Evolutionary conservation across 2,888 invertebrate species (phyloP).

Genomic region (Torymus aiolomorphi): DNA sequence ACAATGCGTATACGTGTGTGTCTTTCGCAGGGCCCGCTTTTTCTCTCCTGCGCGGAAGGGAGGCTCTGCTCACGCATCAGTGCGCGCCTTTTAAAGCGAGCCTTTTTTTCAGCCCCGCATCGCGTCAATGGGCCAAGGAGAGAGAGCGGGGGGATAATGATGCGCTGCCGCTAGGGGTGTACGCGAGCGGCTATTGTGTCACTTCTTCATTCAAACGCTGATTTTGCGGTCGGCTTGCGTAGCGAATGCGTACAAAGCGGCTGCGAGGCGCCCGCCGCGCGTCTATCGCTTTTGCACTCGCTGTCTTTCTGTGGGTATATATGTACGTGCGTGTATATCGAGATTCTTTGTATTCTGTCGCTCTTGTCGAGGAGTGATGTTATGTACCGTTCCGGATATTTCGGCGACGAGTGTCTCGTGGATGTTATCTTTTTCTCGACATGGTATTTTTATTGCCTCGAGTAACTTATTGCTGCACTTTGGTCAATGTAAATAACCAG

Average conservation of each 20-base stretch:
- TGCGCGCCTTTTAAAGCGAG: slow-evolving; percentile 73
- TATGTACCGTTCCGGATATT: too few relatives aligned
- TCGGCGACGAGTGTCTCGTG: too few relatives aligned
- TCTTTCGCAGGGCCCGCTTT: not conserved
- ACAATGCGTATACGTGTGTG: not conserved
- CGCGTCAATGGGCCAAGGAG: slow-evolving; percentile 54
- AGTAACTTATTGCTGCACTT: too few relatives aligned
- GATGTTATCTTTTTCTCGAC: too few relatives aligned
- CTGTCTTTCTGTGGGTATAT: not conserved
- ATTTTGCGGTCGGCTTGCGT: slow-evolving; percentile 76
- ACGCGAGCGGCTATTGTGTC: slow-evolving; percentile 68
- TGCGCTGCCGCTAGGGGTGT: slow-evolving; percentile 10
- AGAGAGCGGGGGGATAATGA: slow-evolving; percentile 58
- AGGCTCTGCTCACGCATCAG: slow-evolving; percentile 68
- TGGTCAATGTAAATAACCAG: too few relatives aligned
- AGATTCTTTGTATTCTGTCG: not conserved
- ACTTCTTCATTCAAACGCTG: slow-evolving; percentile 74
- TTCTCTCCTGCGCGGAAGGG: not conserved
- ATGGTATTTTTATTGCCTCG: too few relatives aligned
- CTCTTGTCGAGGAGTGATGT: not conserved
- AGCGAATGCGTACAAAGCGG: slow-evolving; percentile 66
- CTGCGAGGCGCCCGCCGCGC: not conserved
- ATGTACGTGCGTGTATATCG: not conserved
- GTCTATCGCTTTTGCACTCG: slow-evolving; percentile 34
- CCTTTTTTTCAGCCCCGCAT: slow-evolving; percentile 33